phyloP scores from a whole-genome alignment of 2,888 invertebrate genomes.

The Ectemnius cavifrons region DNA sequence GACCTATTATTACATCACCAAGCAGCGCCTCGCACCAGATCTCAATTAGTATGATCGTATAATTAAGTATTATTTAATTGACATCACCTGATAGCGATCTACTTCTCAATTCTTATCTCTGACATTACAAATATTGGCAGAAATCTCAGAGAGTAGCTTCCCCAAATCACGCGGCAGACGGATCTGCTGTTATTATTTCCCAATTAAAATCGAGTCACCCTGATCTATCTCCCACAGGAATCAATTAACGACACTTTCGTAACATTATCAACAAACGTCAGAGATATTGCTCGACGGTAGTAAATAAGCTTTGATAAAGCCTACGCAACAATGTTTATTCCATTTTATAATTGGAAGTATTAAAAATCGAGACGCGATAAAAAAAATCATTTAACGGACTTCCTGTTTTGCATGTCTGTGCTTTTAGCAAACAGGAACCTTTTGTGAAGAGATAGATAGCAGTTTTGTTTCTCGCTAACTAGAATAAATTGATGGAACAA shows the following conservation, averaged over 20 bases:
- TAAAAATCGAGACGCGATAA: no score
- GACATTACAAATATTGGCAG: not conserved
- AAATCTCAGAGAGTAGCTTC: not conserved
- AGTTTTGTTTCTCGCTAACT: not conserved
- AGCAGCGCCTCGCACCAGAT: not conserved
- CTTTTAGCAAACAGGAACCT: no score
- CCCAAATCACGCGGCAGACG: no score
- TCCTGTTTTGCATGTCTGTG: no score
- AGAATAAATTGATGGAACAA: conserved; percentile 3
- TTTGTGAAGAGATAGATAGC: no score
- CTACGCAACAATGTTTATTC: no score
- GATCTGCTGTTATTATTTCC: not conserved
- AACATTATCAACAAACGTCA: no score
- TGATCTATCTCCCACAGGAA: not conserved
- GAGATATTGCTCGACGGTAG: no score
- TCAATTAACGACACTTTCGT: no score
- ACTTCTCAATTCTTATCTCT: not conserved
- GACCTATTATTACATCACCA: not conserved
- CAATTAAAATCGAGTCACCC: not conserved
- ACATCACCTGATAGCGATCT: not conserved
- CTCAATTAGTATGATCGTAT: not conserved
- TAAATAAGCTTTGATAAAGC: no score
- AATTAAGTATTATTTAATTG: not conserved
- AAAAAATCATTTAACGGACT: no score
- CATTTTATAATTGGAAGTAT: no score